Evolutionary conservation across 2,888 invertebrate genomes (phyloP).

Genomic region (Protula sp.): DNA sequence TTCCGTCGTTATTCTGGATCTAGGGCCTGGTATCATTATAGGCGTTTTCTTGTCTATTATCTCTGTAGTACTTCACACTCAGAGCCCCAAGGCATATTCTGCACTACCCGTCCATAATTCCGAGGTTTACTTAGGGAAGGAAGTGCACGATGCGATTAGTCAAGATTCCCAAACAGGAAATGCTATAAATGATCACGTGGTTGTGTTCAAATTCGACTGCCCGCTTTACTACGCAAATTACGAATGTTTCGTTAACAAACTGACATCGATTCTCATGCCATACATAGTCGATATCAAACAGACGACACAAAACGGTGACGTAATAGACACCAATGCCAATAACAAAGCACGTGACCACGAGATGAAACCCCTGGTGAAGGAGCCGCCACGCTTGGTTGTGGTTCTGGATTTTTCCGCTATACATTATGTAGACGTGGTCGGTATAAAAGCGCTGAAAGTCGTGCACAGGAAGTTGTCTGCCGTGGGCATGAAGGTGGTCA

Average conservation of each 20-base stretch:
- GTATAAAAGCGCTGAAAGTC: constrained; percentile 29
- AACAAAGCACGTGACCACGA: neutral
- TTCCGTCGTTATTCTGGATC: neutral
- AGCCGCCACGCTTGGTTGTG: neutral
- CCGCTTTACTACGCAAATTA: neutral
- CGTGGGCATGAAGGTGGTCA: neutral
- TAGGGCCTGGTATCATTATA: neutral
- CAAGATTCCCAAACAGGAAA: neutral
- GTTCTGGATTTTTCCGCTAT: neutral
- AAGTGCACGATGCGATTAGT: neutral
- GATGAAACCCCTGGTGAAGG: neutral
- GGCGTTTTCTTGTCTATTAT: neutral
- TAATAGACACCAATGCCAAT: neutral
- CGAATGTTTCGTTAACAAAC: neutral
- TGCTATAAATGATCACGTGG: neutral
- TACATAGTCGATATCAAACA: too few species aligned
- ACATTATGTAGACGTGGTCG: neutral
- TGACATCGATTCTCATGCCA: neutral
- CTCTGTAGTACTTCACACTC: neutral
- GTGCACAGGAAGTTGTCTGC: constrained; percentile 22
- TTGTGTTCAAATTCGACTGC: constrained; percentile 40
- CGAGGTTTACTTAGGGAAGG: neutral
- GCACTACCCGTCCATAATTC: neutral
- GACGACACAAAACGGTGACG: neutral
- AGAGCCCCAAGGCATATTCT: neutral